These are phyloP conservation scores for Blastomussa wellsi DNA, from an alignment of 92 coral and sea anemone species.

Conservation along the genomic window DNA sequence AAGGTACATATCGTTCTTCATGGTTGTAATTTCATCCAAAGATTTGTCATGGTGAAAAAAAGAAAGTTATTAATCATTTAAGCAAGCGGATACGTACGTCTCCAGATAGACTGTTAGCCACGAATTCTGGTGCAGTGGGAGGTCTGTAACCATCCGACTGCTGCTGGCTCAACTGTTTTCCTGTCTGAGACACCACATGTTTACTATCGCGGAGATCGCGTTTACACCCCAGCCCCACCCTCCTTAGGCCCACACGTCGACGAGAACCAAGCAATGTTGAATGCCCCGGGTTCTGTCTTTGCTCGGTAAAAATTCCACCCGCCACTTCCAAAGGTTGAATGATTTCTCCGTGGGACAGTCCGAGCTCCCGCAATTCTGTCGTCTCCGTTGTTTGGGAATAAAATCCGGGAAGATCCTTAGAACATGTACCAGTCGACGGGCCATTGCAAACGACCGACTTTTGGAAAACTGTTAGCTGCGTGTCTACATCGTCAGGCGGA, in stretches of 20 bases:
- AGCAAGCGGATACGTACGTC: constrained; percentile 14
- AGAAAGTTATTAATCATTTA: neutral
- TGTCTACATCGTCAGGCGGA: constrained; percentile 7
- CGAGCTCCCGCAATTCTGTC: neutral
- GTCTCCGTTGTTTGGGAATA: neutral
- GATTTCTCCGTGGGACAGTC: neutral
- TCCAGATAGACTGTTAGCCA: neutral
- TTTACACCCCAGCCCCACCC: constrained; percentile 27
- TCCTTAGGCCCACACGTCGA: constrained; percentile 26
- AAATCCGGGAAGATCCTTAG: neutral
- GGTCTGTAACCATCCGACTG: constrained; percentile 12
- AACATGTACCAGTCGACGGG: neutral
- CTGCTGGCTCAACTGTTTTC: neutral
- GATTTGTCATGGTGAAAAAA: too few relatives aligned
- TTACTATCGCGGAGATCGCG: neutral
- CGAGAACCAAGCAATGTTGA: neutral
- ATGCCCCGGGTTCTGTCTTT: neutral
- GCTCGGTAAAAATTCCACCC: neutral
- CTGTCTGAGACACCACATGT: neutral
- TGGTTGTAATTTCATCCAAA: too few relatives aligned
- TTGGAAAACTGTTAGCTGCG: neutral
- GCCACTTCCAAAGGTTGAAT: neutral
- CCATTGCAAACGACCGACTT: neutral
- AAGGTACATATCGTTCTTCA: too few relatives aligned
- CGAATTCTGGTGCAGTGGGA: constrained; percentile 13